phyloP scores from a whole-genome alignment of 2,113 vertebrate species.

The Terrapene triunguis region DNA sequence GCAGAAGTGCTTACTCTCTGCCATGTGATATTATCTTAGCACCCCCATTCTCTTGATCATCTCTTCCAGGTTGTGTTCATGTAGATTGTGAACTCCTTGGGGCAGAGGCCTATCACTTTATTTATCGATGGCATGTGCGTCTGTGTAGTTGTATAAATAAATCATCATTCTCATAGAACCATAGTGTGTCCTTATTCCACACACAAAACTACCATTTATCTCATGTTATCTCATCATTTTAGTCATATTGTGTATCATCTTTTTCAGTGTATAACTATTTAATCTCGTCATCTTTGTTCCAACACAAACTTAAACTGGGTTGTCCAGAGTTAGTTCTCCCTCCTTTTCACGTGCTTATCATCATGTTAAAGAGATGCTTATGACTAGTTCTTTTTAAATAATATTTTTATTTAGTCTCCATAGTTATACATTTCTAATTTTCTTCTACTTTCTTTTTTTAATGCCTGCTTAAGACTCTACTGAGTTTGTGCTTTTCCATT shows the following conservation, averaged over 20 bases:
- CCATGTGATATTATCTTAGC: rapidly evolving
- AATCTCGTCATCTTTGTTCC: background rate
- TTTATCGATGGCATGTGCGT: rapidly evolving
- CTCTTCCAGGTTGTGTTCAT: background rate
- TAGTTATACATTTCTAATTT: background rate
- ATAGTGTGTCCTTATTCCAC: background rate
- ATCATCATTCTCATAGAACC: rapidly evolving
- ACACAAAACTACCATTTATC: background rate
- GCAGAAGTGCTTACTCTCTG: background rate
- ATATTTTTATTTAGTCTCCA: background rate
- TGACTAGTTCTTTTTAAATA: background rate
- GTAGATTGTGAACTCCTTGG: background rate
- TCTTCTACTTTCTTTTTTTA: background rate
- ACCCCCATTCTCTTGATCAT: background rate
- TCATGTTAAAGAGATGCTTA: background rate
- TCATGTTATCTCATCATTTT: background rate
- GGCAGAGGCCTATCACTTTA: background rate
- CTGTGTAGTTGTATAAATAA: background rate
- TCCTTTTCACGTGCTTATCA: background rate
- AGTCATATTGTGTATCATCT: background rate
- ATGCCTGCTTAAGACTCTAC: rapidly evolving
- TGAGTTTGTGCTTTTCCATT: background rate
- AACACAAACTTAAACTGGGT: background rate
- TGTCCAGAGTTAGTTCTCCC: rapidly evolving
- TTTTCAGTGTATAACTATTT: background rate